Evolutionary conservation across 2,113 vertebrate genomes (phyloP), one percentile per base, ranked within the genome.

Genomic region (Anhinga anhinga): DNA sequence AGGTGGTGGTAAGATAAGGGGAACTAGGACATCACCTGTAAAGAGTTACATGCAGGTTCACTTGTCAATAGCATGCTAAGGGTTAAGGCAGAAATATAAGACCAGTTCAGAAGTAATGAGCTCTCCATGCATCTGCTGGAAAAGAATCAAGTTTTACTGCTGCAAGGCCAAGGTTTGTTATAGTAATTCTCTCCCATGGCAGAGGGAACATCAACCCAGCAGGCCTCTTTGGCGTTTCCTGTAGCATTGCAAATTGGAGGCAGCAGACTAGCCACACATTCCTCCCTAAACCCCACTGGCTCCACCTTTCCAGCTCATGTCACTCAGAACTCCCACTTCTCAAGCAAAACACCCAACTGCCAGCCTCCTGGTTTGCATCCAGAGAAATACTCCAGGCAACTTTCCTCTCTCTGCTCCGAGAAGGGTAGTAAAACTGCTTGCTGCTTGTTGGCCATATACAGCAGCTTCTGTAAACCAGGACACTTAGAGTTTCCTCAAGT

Each of bases 121-220:
- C 82, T 97, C 94, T 84, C 87, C 97, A 94, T 42, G 91, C 14
- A 32, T 67, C 72, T 73, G 53, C 82, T 94, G 95, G 87, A 96
- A 79, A n/a, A 34, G 66, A 67, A 58, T 38, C 50, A 45, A 30
- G 7, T n/a, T n/a, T 50, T 69, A 53, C 11, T 5, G 69, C 63
- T 81, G 65, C 94, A 74, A 92, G 29, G 82, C 82, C 89, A 58
- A 49, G 8, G 36, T 93, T 97, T 96, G 84, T 90, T 97, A 94
- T 80, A 97, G 67, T 61, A 85, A 71, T 95, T 95, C 94, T 82
- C 76, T 95, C 69, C 76, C 53, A 84, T 72, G 95, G 71, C 83
- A 96, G 92, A 82, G 69, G 85, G 17, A 81, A 62, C 88, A 73
- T 16, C 93, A 88, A 25, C 45, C 69, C 87, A 82, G 80, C 70